Percentiles rank a stretch among this genome's conserved stretches.
Evolutionary conservation across 2,113 vertebrate genomes (phyloP).

Genomic region (Nesoenas mayeri): DNA sequence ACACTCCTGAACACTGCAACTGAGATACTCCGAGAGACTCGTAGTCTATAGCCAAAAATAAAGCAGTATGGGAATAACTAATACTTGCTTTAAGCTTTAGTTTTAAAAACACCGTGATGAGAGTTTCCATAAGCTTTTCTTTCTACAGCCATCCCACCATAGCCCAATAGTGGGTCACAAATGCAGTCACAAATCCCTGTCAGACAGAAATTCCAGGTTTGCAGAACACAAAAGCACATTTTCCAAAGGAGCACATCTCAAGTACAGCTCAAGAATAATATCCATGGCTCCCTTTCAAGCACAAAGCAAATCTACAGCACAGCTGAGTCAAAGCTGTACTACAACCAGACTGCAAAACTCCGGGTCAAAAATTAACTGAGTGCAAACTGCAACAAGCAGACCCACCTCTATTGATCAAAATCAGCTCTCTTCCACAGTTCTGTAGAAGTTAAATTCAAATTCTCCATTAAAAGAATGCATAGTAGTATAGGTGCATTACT

Average conservation of each 20-base stretch:
- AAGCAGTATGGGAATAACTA: not conserved
- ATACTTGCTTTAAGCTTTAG: not conserved
- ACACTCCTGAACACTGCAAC: not conserved
- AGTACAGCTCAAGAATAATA: not conserved
- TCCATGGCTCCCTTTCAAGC: not conserved
- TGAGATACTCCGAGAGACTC: not conserved
- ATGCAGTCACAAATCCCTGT: not conserved
- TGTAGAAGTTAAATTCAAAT: not conserved
- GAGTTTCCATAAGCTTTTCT: not conserved
- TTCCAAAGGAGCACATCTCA: not conserved
- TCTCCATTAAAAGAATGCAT: not conserved
- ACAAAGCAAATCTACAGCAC: not conserved
- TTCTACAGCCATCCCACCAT: not conserved
- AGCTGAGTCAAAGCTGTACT: not conserved
- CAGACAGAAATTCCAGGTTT: not conserved
- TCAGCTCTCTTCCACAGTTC: not conserved
- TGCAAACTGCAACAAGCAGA: not conserved
- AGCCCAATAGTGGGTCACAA: not conserved
- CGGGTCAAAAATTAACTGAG: not conserved
- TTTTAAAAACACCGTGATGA: not conserved
- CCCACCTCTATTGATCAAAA: not conserved
- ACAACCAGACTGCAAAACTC: not conserved
- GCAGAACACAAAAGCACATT: not conserved
- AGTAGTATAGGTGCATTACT: not conserved
- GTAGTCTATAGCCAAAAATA: not conserved